phyloP scores from a whole-genome alignment of 1,140 invertebrate species.

The Lysiphlebus fabarum region DNA sequence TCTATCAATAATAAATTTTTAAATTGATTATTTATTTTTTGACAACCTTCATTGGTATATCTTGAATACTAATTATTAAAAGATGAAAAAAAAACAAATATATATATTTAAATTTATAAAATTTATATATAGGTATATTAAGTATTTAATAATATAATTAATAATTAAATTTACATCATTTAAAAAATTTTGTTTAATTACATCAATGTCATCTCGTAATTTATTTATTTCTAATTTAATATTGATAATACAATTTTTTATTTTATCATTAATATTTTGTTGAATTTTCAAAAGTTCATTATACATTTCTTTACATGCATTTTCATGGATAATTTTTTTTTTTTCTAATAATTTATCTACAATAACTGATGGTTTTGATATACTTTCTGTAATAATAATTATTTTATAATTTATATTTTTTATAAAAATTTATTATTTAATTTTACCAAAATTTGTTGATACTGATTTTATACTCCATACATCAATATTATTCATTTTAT shows the following conservation, averaged over 20 bases:
- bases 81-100: no score
- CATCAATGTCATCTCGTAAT: background rate
- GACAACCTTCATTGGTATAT: background rate
- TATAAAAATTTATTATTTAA: no score
- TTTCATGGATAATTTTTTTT: background rate
- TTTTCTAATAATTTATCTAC: slow-evolving; percentile 5
- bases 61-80: slow-evolving; percentile 6
- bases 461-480: background rate
- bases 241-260: background rate
- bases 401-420: no score
- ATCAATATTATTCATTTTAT: background rate
- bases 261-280: background rate
- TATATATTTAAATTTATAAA: no score
- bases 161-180: slow-evolving; percentile 1
- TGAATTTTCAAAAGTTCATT: background rate
- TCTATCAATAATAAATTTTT: background rate
- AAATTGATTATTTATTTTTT: background rate
- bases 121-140: no score
- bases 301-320: background rate
- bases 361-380: slow-evolving; percentile 5
- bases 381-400: background rate
- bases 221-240: background rate
- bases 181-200: background rate
- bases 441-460: slow-evolving; percentile 2
- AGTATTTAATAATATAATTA: background rate